Evolutionary conservation across 2,888 invertebrate species (phyloP).

Genomic region (Neocrepidodera transversa): DNA sequence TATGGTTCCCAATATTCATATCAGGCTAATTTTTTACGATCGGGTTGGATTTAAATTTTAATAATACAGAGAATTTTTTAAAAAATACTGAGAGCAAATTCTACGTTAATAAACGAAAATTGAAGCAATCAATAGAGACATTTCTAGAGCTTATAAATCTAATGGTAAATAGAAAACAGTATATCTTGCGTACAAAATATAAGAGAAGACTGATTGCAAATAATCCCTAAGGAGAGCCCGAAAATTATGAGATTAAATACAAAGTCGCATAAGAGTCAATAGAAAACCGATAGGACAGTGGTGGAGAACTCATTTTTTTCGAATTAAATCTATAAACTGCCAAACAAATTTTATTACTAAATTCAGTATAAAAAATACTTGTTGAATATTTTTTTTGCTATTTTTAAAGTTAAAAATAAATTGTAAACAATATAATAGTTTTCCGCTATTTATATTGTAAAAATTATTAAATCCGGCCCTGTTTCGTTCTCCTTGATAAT

Average conservation of each 20-base stretch:
- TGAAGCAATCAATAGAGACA: conserved; percentile 21
- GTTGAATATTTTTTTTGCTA: too few relatives aligned
- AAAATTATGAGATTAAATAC: conserved; percentile 41
- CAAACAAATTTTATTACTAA: too few relatives aligned
- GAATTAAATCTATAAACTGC: too few relatives aligned
- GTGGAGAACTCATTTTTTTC: too few relatives aligned
- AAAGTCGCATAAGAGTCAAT: conserved; percentile 33
- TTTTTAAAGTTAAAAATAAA: too few relatives aligned
- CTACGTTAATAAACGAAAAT: conserved; percentile 22
- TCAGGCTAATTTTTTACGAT: conserved; percentile 15
- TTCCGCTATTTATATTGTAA: too few relatives aligned
- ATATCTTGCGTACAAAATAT: conserved; percentile 25
- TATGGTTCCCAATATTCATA: conserved; percentile 21
- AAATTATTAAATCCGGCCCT: too few relatives aligned
- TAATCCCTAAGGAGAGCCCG: conserved; percentile 36
- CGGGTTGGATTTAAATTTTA: neutral
- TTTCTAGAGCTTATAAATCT: conserved; percentile 13
- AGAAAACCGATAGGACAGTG: conserved; percentile 14
- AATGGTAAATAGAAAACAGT: conserved; percentile 29
- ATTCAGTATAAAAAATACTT: too few relatives aligned
- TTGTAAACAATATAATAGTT: too few relatives aligned
- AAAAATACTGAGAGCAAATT: too few relatives aligned
- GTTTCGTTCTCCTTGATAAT: too few relatives aligned
- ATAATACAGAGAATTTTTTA: neutral
- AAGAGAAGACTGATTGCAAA: conserved; percentile 38